Conservation (phyloP, 1,140 invertebrate species). For the Drosophila pseudoananassae region DNA sequence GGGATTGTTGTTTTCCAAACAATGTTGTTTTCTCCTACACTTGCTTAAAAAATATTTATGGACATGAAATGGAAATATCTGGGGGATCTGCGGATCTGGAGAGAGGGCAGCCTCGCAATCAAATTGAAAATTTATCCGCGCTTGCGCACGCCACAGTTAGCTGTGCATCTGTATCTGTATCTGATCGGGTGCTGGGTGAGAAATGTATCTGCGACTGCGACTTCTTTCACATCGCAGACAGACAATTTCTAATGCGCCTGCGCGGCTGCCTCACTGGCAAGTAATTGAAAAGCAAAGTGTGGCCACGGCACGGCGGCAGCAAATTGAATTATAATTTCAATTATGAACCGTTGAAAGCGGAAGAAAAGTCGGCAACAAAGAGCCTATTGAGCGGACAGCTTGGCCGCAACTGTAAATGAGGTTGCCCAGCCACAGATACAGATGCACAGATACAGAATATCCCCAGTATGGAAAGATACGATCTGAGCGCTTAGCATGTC, state of each 20-base stretch:
- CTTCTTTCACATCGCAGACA: constrained; percentile 22
- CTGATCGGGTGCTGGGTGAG: constrained; percentile 37
- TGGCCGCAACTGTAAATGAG: constrained; percentile 70
- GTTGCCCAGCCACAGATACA: constrained; percentile 49
- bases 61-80: constrained; percentile 45
- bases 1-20: constrained; percentile 1
- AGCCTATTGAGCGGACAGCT: constrained; percentile 58
- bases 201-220: constrained; percentile 58
- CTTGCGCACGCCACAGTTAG: constrained; percentile 59
- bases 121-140: constrained; percentile 68
- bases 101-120: constrained; percentile 44
- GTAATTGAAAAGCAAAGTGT: constrained; percentile 78
- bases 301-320: constrained; percentile 39
- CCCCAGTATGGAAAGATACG: constrained; percentile 22
- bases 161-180: constrained; percentile 15
- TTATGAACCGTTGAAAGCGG: constrained; percentile 80
- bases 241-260: constrained; percentile 61
- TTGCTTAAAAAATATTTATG: constrained; percentile 36
- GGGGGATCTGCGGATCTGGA: background rate
- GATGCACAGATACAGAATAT: constrained; percentile 23
- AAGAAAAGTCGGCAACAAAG: constrained; percentile 71
- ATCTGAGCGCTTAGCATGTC: constrained; percentile 54
- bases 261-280: constrained; percentile 16
- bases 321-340: constrained; percentile 82
- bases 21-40: constrained; percentile 32